These are phyloP conservation scores for Euschistus heros DNA, from an alignment of 1,140 invertebrate species.

Conservation along the genomic window DNA sequence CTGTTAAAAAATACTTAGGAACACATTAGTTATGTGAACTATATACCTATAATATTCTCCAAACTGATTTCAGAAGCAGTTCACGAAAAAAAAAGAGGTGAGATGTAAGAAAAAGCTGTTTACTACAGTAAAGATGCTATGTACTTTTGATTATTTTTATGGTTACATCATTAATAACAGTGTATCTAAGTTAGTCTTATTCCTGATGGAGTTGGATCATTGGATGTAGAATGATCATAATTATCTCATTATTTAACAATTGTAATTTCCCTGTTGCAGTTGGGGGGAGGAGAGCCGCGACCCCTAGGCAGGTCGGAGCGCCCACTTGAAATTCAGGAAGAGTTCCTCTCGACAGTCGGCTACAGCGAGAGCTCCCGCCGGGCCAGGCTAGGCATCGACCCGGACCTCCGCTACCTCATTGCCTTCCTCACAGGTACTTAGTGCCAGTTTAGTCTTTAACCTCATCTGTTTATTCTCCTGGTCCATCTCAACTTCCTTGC, in stretches of 20 bases:
- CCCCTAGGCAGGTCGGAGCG: conserved; percentile 44
- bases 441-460: too few species aligned
- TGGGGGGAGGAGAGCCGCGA: conserved; percentile 44
- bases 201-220: neutral
- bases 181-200: neutral
- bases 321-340: conserved; percentile 49
- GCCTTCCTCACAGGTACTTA: conserved; percentile 44
- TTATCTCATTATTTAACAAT: neutral
- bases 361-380: conserved; percentile 46
- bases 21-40: too few species aligned
- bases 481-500: too few species aligned
- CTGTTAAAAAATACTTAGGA: too few species aligned
- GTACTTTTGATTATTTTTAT: too few species aligned
- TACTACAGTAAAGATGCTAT: too few species aligned
- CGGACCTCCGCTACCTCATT: conserved; percentile 47
- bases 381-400: conserved; percentile 50
- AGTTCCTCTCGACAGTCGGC: conserved; percentile 46
- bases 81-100: too few species aligned
- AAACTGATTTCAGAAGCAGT: too few species aligned
- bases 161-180: neutral
- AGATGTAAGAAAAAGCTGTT: too few species aligned
- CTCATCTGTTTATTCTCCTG: too few species aligned
- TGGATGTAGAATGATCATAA: neutral
- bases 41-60: too few species aligned
- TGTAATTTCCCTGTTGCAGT: conserved; percentile 34